Conservation (phyloP, 2,888 invertebrate species). For the Lithophane ornitopus region DNA sequence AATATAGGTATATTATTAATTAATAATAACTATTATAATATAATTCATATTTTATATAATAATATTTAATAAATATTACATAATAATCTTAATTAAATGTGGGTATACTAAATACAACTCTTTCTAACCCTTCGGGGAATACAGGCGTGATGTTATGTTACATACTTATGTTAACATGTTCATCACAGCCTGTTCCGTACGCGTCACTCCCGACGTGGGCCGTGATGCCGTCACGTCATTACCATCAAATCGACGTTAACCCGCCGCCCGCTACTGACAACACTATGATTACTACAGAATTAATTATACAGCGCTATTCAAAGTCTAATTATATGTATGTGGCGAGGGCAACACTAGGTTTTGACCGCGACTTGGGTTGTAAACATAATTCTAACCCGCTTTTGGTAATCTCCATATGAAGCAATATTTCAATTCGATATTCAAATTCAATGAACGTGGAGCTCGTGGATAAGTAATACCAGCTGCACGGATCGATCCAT, state of each 20-base stretch:
- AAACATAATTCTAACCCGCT: not conserved
- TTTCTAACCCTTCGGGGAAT: not conserved
- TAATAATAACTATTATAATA: too few relatives aligned
- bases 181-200: slow-evolving; percentile 23
- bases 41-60: too few relatives aligned
- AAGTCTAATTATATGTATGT: slow-evolving; percentile 17
- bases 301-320: slow-evolving; percentile 55
- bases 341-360: not conserved
- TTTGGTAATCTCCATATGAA: not conserved
- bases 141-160: not conserved
- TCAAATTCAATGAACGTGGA: not conserved
- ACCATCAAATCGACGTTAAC: slow-evolving; percentile 62
- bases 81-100: too few relatives aligned
- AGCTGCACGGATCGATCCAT: too few relatives aligned
- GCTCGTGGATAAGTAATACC: too few relatives aligned
- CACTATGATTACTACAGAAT: slow-evolving; percentile 59
- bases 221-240: slow-evolving; percentile 60
- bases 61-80: too few relatives aligned
- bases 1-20: not conserved
- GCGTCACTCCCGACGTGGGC: slow-evolving; percentile 43
- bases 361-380: not conserved
- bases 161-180: slow-evolving; percentile 10
- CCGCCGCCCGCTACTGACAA: slow-evolving; percentile 54
- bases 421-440: not conserved
- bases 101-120: not conserved